phyloP scores from a whole-genome alignment of 2,888 invertebrate species.

The Drosophila colorata region DNA sequence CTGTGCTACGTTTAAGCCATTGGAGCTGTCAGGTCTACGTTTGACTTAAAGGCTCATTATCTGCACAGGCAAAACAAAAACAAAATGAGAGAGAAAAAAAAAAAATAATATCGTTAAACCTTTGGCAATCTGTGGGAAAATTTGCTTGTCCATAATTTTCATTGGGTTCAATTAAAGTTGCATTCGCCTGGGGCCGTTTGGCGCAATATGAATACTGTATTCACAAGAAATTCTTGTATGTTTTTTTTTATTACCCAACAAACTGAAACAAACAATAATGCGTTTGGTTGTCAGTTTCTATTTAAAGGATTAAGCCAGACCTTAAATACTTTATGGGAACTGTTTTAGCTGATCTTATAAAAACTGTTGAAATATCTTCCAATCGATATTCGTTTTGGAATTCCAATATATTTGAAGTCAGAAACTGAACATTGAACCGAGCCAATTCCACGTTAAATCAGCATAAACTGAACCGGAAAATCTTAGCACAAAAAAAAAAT shows the following conservation, averaged over 20 bases:
- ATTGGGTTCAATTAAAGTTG: conserved; percentile 69
- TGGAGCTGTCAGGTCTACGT: conserved; percentile 73
- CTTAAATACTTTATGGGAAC: not conserved
- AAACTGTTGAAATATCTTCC: no score
- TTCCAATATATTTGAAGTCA: no score
- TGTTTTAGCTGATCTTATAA: no score
- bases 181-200: conserved; percentile 28
- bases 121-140: conserved; percentile 74
- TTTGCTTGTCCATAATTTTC: conserved; percentile 72
- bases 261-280: not conserved
- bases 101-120: conserved; percentile 59
- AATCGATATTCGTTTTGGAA: no score
- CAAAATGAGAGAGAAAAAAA: conserved; percentile 4
- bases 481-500: no score
- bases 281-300: not conserved
- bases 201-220: conserved; percentile 60
- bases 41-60: conserved; percentile 78
- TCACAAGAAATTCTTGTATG: conserved; percentile 52
- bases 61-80: conserved; percentile 20
- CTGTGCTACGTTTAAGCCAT: conserved; percentile 77
- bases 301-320: not conserved
- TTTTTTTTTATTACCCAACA: not conserved
- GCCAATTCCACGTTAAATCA: no score
- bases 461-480: no score
- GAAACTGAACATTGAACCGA: no score